Base-by-base conservation (phyloP, 2,888 invertebrate species). In the Megastigmus dorsalis region DNA sequence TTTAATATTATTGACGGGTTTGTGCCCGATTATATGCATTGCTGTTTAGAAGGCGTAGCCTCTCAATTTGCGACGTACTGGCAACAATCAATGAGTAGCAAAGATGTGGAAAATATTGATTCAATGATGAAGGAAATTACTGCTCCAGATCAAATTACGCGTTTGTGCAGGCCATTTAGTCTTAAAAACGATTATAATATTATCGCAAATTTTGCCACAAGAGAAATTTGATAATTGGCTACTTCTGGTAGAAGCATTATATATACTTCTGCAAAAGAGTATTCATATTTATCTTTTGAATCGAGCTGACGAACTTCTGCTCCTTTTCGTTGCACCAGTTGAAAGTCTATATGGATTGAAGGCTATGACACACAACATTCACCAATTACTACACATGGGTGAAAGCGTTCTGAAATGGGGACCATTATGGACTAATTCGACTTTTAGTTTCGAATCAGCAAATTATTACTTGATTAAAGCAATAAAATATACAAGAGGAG, bases 1-100 rank as follows among this genome's bases (percentile, higher is more conserved):
- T 73, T 69, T 45, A 36, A 76, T 15, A 63, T 76, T n/a, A 54
- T 73, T 48, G n/a, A 28, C 7, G 65, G 72, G 0, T 63, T 63
- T 48, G 33, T 60, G 3, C 33, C 54, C 1, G 74, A 68, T 20
- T 62, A 55, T 30, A 20, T 74, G 36, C 43, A 28, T 38, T 36
- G 10, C 10, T 10, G 36, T 33, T 10, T 65, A 69, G 15, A 38
- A 60, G 15, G 66, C 13, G 55, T 60, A 4, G 60, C 30, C 6
- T 30, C 10, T 7, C 13, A 57, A 23, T 23, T 67, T 13, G n/a
- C 45, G 13, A n/a, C 26, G 1, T 18, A 57, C 26, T 41, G 23
- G n/a, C 1, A 23, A 18, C 9, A 26, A 13, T 0, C 26, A 2
- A 28, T 66, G 1, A 30, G 7, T 13, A 18, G 55, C 7, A n/a